phyloP scores from a whole-genome alignment of 1,140 invertebrate genomes.

The Drosophila ogumai region DNA sequence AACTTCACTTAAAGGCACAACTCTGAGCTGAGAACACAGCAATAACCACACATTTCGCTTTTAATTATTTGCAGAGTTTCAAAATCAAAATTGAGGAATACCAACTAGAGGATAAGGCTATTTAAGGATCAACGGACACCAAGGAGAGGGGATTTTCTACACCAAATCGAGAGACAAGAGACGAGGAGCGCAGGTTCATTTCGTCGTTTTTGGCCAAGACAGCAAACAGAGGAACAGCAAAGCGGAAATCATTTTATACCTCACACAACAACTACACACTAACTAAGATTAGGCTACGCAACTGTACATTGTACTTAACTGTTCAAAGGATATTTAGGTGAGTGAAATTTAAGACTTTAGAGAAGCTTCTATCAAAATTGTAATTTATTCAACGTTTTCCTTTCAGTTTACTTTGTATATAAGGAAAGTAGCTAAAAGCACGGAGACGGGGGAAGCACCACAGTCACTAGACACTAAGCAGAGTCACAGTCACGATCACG shows the following conservation, averaged over 20 bases:
- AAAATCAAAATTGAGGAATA: conserved; percentile 83
- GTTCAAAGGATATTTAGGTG: conserved; percentile 81
- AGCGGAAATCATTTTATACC: conserved; percentile 83
- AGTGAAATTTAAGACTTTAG: conserved; percentile 6
- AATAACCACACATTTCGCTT: conserved; percentile 6
- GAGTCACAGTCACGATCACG: conserved; percentile 46
- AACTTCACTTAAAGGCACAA: conserved; percentile 40
- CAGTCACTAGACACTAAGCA: conserved; percentile 79
- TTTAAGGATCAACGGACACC: conserved; percentile 64
- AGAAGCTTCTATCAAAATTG: no score
- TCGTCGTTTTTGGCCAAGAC: conserved; percentile 51
- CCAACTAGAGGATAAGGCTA: conserved; percentile 79
- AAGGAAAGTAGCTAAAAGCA: conserved; percentile 83
- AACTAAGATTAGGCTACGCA: conserved; percentile 70
- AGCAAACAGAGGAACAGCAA: conserved; percentile 65
- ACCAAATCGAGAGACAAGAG: conserved; percentile 51
- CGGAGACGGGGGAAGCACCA: conserved; percentile 46
- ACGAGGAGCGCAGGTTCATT: conserved; percentile 22
- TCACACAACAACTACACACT: conserved; percentile 64
- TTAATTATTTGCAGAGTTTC: conserved; percentile 76
- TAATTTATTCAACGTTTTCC: not conserved
- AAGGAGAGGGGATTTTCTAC: conserved; percentile 64
- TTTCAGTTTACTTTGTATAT: conserved; percentile 77
- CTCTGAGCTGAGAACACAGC: conserved; percentile 29
- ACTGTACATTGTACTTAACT: conserved; percentile 85